Conservation (phyloP, 1,140 invertebrate species). For the Heliconius congener region DNA sequence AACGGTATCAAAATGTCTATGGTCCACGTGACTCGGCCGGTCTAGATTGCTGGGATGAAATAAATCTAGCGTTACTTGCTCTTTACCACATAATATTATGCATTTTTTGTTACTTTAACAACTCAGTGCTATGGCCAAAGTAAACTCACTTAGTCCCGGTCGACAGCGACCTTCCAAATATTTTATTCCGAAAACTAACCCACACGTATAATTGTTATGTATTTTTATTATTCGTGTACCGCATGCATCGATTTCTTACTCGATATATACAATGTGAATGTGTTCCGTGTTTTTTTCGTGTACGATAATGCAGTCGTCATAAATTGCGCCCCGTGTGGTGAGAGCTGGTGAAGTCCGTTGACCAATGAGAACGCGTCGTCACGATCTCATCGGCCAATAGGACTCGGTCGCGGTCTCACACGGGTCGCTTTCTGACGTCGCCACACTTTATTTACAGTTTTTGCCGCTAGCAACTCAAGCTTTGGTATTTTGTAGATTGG, state of each 20-base stretch:
- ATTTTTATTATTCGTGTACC: constrained; percentile 48
- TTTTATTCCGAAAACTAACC: constrained; percentile 51
- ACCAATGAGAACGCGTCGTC: constrained; percentile 11
- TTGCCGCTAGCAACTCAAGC: constrained; percentile 63
- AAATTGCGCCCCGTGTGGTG: constrained; percentile 40
- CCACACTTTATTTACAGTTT: constrained; percentile 56
- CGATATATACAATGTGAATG: constrained; percentile 55
- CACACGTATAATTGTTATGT: constrained; percentile 44
- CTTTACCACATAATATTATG: constrained; percentile 37
- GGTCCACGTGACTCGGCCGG: constrained; percentile 31
- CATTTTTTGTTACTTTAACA: constrained; percentile 37
- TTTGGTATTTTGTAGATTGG: constrained; percentile 60
- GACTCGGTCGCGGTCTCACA: constrained; percentile 26
- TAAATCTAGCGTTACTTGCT: constrained; percentile 41
- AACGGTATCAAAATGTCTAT: constrained; percentile 23
- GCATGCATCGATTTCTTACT: constrained; percentile 61
- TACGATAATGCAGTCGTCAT: constrained; percentile 42
- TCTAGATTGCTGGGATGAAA: constrained; percentile 39
- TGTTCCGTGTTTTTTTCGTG: constrained; percentile 60
- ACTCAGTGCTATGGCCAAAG: constrained; percentile 40
- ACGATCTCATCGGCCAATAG: constrained; percentile 6
- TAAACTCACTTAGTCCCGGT: constrained; percentile 51
- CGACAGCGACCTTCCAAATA: constrained; percentile 65
- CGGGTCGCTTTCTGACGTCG: constrained; percentile 40
- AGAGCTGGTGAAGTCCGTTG: constrained; percentile 9